These are phyloP conservation scores for Paramuricea clavata DNA, from an alignment of 92 coral and sea anemone genomes.

Conservation along the genomic window DNA sequence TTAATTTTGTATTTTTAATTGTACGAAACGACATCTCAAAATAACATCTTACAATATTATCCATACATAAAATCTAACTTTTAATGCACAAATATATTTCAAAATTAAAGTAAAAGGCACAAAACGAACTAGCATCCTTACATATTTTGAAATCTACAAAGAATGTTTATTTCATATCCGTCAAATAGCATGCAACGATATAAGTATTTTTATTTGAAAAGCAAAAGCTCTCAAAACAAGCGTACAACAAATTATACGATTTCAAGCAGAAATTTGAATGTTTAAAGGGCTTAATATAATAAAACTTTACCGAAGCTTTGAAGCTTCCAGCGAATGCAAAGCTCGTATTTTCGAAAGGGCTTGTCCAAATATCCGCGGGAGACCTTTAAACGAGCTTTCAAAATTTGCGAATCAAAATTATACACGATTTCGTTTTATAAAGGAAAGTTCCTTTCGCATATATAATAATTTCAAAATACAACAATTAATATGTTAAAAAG, in stretches of 20 bases:
- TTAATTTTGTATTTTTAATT: too few species aligned
- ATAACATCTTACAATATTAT: too few species aligned
- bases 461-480: background rate
- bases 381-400: background rate
- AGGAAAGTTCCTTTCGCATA: background rate
- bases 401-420: background rate
- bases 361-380: background rate
- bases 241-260: background rate
- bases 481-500: background rate
- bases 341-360: background rate
- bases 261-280: background rate
- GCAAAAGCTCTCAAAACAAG: background rate
- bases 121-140: background rate
- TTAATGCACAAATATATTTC: background rate
- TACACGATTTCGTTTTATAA: background rate
- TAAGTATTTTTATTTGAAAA: background rate
- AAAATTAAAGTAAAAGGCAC: background rate
- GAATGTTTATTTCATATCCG: background rate
- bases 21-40: background rate
- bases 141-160: background rate
- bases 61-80: background rate
- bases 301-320: background rate
- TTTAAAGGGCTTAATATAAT: background rate
- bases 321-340: background rate
- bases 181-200: background rate